Percentiles rank a stretch among this genome's conserved stretches.
phyloP scores from a whole-genome alignment of 2,113 vertebrate species.

The Xenopus tropicalis region UCB_Xtro_10.0 CM004444.2:54122001-54122500 shows the following conservation, averaged over 20 bases:
- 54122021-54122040: neutral
- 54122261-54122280: conserved; percentile 41
- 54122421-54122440: conserved; percentile 5
- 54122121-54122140: conserved; percentile 29
- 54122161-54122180: conserved; percentile 3
- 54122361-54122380: conserved; percentile 33
- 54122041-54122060: neutral
- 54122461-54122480: too few relatives aligned
- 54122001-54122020: neutral
- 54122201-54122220: conserved; percentile 47
- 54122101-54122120: conserved; percentile 1
- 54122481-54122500: too few relatives aligned
- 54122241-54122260: too few relatives aligned
- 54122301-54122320: conserved; percentile 50
- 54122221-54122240: conserved; percentile 48
- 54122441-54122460: conserved; percentile 4
- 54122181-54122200: conserved; percentile 39
- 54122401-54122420: neutral
- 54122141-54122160: conserved; percentile 3
- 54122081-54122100: conserved; percentile 16
- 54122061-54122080: neutral
- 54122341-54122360: conserved; percentile 56
- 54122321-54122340: conserved; percentile 56
- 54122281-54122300: conserved; percentile 44
- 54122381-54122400: neutral